Conservation (phyloP, 64 coral and sea anemone species). For the Pocillopora damicornis region DNA sequence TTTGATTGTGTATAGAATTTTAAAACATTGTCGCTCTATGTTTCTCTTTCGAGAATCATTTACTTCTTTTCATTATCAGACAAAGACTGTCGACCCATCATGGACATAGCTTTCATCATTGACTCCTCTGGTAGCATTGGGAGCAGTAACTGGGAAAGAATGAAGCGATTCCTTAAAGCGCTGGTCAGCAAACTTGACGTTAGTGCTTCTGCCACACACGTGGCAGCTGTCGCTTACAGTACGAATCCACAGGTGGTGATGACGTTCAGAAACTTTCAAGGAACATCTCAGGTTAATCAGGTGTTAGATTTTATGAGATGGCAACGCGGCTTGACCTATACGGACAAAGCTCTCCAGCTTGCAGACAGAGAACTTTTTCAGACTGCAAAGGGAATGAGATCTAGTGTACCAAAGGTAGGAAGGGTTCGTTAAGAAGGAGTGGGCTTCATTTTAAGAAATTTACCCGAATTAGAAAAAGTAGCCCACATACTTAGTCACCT, state of each 20-base stretch:
- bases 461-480: no score
- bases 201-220: conserved; percentile 15
- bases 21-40: neutral
- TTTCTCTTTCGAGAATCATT: neutral
- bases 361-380: conserved; percentile 54
- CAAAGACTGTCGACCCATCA: neutral
- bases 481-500: no score
- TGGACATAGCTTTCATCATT: conserved; percentile 47
- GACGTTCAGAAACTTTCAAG: conserved; percentile 28
- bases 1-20: neutral
- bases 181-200: conserved; percentile 34
- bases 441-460: no score
- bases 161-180: conserved; percentile 43
- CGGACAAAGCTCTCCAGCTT: conserved; percentile 45
- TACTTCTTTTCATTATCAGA: conserved; percentile 13
- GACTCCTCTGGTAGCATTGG: conserved; percentile 67
- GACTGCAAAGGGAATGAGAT: conserved; percentile 40
- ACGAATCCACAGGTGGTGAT: conserved; percentile 33
- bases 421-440: neutral
- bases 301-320: conserved; percentile 27
- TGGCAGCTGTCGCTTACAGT: conserved; percentile 50
- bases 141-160: conserved; percentile 42
- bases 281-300: conserved; percentile 31
- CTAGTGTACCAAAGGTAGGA: conserved; percentile 34
- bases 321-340: conserved; percentile 48